Conservation (phyloP, 1,140 invertebrate species). For the Planococcus citri region DNA sequence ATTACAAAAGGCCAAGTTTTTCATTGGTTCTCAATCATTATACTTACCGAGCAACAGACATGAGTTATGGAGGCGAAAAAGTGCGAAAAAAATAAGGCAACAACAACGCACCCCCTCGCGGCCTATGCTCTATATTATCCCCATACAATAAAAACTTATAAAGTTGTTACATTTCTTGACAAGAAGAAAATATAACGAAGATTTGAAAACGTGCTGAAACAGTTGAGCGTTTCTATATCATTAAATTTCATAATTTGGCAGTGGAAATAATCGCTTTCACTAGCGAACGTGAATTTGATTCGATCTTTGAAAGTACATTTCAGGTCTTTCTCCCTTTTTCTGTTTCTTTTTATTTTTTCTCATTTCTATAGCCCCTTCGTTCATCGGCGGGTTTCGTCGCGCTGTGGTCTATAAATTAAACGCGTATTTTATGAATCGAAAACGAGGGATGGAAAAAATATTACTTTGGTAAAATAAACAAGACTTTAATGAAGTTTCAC, state of each 20-base stretch:
- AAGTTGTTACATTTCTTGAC: neutral
- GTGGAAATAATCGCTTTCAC: neutral
- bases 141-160: neutral
- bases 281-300: neutral
- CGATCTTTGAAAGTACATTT: neutral
- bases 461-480: neutral
- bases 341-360: no score
- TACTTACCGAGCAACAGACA: neutral
- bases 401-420: no score
- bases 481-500: neutral
- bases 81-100: neutral
- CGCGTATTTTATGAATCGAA: no score
- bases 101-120: neutral
- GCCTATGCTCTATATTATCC: no score
- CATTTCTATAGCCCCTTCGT: no score
- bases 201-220: neutral
- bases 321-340: no score
- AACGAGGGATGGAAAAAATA: no score
- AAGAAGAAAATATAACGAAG: slow-evolving; percentile 1
- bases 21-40: neutral
- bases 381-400: no score
- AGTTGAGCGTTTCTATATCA: neutral
- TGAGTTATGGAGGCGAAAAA: neutral
- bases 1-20: neutral
- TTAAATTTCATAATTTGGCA: slow-evolving; percentile 3